Conservation (phyloP, 2,888 invertebrate genomes). For the Allophyes oxyacanthae region DNA sequence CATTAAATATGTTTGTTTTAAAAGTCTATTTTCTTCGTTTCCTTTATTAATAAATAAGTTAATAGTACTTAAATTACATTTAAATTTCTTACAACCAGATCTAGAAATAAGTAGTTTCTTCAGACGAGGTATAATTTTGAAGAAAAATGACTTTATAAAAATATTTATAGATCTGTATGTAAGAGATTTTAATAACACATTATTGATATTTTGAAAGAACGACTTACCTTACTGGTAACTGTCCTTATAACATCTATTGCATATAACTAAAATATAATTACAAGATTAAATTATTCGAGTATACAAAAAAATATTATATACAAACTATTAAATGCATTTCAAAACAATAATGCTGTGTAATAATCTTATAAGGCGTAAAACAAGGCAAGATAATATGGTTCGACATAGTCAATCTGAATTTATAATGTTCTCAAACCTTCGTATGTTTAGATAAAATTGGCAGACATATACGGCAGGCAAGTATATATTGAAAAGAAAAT, state of each 20-base stretch:
- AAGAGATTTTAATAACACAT: constrained; percentile 12
- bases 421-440: constrained; percentile 8
- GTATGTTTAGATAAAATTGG: constrained; percentile 40
- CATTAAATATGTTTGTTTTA: constrained; percentile 31
- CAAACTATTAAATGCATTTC: constrained; percentile 66
- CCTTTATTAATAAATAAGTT: constrained; percentile 14
- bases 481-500: constrained; percentile 26
- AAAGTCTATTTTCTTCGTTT: constrained; percentile 42
- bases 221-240: constrained; percentile 54
- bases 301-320: constrained; percentile 60
- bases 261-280: constrained; percentile 41
- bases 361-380: constrained; percentile 33
- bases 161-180: constrained; percentile 13
- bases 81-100: constrained; percentile 13
- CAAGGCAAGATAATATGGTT: constrained; percentile 68
- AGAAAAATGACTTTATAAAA: constrained; percentile 16
- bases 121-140: background rate
- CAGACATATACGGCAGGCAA: constrained; percentile 56
- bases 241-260: constrained; percentile 27
- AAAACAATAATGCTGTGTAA: constrained; percentile 59
- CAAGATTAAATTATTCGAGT: constrained; percentile 47
- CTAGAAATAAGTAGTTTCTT: constrained; percentile 21
- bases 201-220: constrained; percentile 35
- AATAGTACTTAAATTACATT: constrained; percentile 6
- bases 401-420: constrained; percentile 57